Conservation (phyloP, 2,113 vertebrate genomes). For the Platichthys flesus region DNA sequence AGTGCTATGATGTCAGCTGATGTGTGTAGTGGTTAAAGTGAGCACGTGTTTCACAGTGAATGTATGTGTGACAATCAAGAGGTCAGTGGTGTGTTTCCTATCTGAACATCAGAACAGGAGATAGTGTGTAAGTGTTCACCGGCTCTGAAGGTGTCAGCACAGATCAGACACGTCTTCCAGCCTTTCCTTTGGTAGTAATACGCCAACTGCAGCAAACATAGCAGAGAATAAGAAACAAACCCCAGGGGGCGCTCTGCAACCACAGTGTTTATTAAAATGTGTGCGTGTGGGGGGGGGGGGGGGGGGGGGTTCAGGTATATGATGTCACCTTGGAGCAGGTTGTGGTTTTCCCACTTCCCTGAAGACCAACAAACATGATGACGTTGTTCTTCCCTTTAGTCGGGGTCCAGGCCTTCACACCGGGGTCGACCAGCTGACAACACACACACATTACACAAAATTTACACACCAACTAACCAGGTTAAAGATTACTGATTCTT, state of each 20-base stretch:
- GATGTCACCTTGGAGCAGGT: constrained; percentile 95
- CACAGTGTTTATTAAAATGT: neutral
- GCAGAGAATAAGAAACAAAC: neutral
- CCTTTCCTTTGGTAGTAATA: constrained; percentile 99
- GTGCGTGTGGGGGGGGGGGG: neutral
- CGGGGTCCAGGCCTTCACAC: constrained; percentile 98
- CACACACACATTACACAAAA: neutral
- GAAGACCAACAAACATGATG: constrained; percentile 99
- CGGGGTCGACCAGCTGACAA: constrained; percentile 95
- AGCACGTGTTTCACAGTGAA: neutral
- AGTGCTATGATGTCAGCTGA: neutral
- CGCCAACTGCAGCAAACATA: constrained; percentile 86
- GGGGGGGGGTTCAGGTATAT: neutral
- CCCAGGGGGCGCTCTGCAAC: neutral
- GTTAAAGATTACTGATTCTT: no score
- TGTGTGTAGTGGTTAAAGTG: neutral
- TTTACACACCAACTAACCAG: no score
- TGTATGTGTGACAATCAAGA: neutral
- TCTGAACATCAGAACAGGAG: neutral
- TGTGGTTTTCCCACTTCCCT: constrained; percentile 98
- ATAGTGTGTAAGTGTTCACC: constrained; percentile 73
- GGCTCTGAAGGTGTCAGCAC: constrained; percentile 99
- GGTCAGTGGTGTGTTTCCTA: no score
- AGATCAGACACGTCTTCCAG: constrained; percentile 99
- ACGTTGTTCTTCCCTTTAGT: constrained; percentile 99